Base-by-base conservation (phyloP, 2,888 invertebrate genomes). In the Sphaerophoria taeniata region DNA sequence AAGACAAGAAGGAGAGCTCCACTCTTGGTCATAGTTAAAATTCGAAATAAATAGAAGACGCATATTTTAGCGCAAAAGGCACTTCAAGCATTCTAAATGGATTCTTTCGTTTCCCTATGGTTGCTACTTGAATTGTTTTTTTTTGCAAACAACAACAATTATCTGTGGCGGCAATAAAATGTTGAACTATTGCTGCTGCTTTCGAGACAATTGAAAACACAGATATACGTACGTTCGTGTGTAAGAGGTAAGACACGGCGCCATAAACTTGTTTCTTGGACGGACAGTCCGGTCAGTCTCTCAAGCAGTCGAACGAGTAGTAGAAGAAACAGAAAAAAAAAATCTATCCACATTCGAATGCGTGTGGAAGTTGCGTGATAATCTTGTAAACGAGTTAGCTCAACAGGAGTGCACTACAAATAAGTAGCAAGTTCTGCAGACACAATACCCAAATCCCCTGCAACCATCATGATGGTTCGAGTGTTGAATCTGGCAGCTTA, bases 311-410 rank as follows among this genome's bases (percentile, higher is more conserved):
- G 31, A 53, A 11, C 6, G 6, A 3, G 61, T 31, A 36, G 24
- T 5, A 53, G 47, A 9, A 55, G 9, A 14, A 7, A 56, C 0
- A 56, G 12, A 6, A 39, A 4, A 14, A 58, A 14, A 58, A 77
- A 60, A 72, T 36, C 36, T 24, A 60, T 45, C 61, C 71, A 76
- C 78, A 73, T 71, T 71, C 79, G 83, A 73, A 76, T 80, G 87
- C 86, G 85, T 85, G 80, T 84, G 80, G 74, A 83, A 83, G 78
- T 78, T 83, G 78, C 76, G 82, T 86, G 87, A 86, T 87, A 82
- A 86, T 87, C 87, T 87, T 86, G 78, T 86, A 87, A 86, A 86
- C 86, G 87, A 86, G 86, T 87, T 87, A 74, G 73, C 82, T 70
- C 87, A 87, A 82, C 86, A 79, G 70, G 73, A 87, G 83, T 85